Evolutionary conservation across 2,888 invertebrate genomes (phyloP).

Genomic region (Sepiola atlantica): DNA sequence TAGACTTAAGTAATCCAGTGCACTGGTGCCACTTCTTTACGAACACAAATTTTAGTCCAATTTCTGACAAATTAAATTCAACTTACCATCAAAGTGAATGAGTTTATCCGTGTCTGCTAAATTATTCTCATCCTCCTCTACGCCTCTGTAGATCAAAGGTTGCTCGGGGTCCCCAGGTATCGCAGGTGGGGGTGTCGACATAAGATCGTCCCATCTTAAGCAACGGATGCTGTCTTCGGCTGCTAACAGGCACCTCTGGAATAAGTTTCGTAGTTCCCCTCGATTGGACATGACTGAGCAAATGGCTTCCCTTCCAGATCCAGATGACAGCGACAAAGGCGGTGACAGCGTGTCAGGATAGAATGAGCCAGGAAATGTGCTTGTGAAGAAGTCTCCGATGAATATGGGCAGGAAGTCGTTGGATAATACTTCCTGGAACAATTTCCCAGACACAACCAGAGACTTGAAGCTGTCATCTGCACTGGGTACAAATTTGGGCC

Average conservation of each 20-base stretch:
- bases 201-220: conserved; percentile 44
- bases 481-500: conserved; percentile 38
- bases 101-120: conserved; percentile 41
- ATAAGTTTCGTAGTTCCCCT: conserved; percentile 37
- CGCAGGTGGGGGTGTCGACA: conserved; percentile 37
- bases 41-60: too few relatives aligned
- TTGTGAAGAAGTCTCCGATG: neutral
- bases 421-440: conserved; percentile 37
- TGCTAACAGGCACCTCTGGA: conserved; percentile 40
- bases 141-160: conserved; percentile 36
- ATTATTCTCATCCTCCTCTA: conserved; percentile 42
- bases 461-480: conserved; percentile 43
- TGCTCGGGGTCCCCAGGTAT: conserved; percentile 43
- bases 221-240: conserved; percentile 44
- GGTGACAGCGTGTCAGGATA: neutral
- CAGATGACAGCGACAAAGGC: conserved; percentile 36
- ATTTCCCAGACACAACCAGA: conserved; percentile 36
- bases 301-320: neutral
- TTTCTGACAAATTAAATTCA: neutral
- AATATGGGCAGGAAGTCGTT: conserved; percentile 37
- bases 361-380: neutral
- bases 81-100: conserved; percentile 43
- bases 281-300: conserved; percentile 36
- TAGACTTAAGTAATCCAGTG: too few relatives aligned
- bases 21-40: too few relatives aligned